phyloP scores from a whole-genome alignment of 2,113 vertebrate genomes.

The Theristicus caerulescens region DNA sequence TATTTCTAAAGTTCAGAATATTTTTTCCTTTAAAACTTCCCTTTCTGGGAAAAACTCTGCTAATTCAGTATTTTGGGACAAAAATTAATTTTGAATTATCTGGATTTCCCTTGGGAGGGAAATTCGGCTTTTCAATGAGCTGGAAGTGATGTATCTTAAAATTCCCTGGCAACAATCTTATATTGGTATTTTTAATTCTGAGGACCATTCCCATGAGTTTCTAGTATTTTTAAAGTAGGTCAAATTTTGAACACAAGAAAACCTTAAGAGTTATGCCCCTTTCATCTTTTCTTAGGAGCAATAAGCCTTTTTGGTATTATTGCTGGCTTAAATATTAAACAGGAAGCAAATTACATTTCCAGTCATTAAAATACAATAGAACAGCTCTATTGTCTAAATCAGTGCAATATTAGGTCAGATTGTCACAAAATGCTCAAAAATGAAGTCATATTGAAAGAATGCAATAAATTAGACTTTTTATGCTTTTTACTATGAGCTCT shows the following conservation, averaged over 20 bases:
- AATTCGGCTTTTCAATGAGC: conserved; percentile 61
- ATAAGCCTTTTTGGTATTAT: conserved; percentile 60
- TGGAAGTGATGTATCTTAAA: conserved; percentile 58
- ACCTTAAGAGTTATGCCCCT: conserved; percentile 64
- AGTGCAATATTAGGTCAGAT: conserved; percentile 62
- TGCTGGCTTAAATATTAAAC: conserved; percentile 67
- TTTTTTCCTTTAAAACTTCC: not conserved
- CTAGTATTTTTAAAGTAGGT: conserved; percentile 66
- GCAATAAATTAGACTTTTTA: conserved; percentile 55
- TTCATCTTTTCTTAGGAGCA: conserved; percentile 61
- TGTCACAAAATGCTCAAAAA: conserved; percentile 51
- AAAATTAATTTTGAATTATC: conserved; percentile 66
- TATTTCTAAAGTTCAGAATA: not conserved
- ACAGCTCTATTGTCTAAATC: conserved; percentile 66
- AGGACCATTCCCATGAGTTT: conserved; percentile 59
- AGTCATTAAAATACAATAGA: conserved; percentile 65
- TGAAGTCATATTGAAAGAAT: conserved; percentile 66
- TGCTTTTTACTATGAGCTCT: conserved; percentile 1
- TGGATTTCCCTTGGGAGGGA: conserved; percentile 52
- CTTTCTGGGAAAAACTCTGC: not conserved
- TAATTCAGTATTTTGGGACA: conserved; percentile 55
- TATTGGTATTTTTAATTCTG: conserved; percentile 69
- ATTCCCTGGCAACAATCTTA: conserved; percentile 66
- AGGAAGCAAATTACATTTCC: conserved; percentile 69
- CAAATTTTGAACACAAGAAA: conserved; percentile 65